Evolutionary conservation across 2,113 vertebrate genomes (phyloP), one percentile per base, ranked within the genome.

Genomic region (Syngnathoides biaculeatus): DNA sequence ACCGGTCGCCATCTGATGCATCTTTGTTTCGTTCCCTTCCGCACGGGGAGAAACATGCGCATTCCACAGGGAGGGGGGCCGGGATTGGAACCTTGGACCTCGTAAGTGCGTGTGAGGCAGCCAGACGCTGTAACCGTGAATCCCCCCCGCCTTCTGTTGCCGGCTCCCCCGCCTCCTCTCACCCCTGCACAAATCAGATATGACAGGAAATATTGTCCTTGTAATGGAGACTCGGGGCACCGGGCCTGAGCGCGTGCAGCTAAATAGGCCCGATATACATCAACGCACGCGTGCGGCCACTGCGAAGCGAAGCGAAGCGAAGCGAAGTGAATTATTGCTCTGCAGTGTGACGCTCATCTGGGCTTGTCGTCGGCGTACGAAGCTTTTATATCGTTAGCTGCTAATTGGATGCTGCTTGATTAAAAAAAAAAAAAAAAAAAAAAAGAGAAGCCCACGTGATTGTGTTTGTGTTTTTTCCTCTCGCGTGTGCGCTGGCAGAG

Each of bases 401-500:
- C 60, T 62, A 62, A 62, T 62, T 62, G 60, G 39, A 62, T 22
- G 40, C 40, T 11, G 8, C 40, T 62, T 62, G 60, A 62, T 62
- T 62, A 43, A 43, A 43, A 62, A 24, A 62, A n/a, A n/a, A n/a
- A n/a, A n/a, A n/a, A n/a, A n/a, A n/a, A n/a, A n/a, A n/a, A n/a
- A n/a, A n/a, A n/a, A n/a, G n/a, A n/a, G n/a, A n/a, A n/a, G n/a
- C n/a, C n/a, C n/a, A n/a, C n/a, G n/a, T n/a, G n/a, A n/a, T n/a
- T n/a, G n/a, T n/a, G n/a, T n/a, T n/a, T n/a, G n/a, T n/a, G n/a
- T n/a, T n/a, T n/a, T n/a, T n/a, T n/a, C n/a, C n/a, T n/a, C n/a
- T n/a, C n/a, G 13, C 10, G 40, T 27, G 26, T 10, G 43, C 19
- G 17, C 24, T 43, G 15, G 13, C 17, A 89, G 93, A 22, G 38